Percentiles rank a stretch among this genome's conserved stretches.
phyloP scores from a whole-genome alignment of 1,140 invertebrate genomes.

The Chironomus striatipennis region DNA sequence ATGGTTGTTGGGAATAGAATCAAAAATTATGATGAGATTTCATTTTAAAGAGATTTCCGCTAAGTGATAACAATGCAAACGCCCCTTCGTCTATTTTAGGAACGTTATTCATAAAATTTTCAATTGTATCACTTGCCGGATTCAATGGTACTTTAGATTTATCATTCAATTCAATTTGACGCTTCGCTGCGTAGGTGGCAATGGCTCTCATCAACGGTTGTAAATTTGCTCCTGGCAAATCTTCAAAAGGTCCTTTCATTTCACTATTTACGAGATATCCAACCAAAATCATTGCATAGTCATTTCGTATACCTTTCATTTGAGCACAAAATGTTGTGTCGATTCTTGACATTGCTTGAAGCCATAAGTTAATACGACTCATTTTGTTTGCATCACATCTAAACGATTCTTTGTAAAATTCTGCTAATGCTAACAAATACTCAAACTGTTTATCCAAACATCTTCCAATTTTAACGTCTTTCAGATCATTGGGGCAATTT shows the following conservation, averaged over 20 bases:
- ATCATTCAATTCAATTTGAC: neutral
- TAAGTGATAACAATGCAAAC: neutral
- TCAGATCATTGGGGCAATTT: neutral
- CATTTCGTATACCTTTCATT: slow-evolving; percentile 37
- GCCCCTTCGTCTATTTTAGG: neutral
- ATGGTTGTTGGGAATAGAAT: neutral
- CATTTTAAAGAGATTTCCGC: neutral
- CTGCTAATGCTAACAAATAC: neutral
- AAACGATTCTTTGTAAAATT: neutral
- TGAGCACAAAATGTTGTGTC: slow-evolving; percentile 29
- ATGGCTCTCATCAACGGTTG: slow-evolving; percentile 35
- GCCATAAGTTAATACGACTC: slow-evolving; percentile 30
- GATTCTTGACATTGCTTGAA: slow-evolving; percentile 32
- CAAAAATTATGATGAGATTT: neutral
- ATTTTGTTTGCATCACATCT: neutral
- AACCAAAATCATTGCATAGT: slow-evolving; percentile 35
- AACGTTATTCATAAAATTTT: neutral
- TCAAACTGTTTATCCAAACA: slow-evolving; percentile 9
- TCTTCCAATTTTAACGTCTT: neutral
- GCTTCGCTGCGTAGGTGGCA: neutral
- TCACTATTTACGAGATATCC: slow-evolving; percentile 29
- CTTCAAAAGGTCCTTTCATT: slow-evolving; percentile 39
- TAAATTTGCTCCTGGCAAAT: slow-evolving; percentile 38
- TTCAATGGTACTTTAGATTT: slow-evolving; percentile 9
- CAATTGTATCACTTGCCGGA: slow-evolving; percentile 5